These are phyloP conservation scores for Platycnemis pennipes DNA, from an alignment of 2,888 invertebrate species.

Conservation along the genomic window DNA sequence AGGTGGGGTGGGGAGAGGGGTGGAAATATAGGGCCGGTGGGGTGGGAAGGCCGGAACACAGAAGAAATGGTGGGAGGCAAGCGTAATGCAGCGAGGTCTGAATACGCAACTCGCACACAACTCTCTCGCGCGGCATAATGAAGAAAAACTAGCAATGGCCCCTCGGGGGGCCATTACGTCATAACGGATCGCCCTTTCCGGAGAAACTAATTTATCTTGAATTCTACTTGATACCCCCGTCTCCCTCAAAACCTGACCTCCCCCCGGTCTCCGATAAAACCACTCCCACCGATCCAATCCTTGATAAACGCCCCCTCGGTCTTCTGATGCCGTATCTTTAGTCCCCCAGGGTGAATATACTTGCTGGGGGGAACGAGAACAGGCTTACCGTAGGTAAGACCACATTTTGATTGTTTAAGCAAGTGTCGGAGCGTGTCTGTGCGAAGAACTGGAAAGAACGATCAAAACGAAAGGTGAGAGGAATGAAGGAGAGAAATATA, in stretches of 20 bases:
- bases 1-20: not conserved
- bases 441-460: too few species aligned
- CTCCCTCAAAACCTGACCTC: not conserved
- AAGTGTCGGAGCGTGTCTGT: not conserved
- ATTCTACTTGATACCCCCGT: not conserved
- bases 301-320: not conserved
- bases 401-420: not conserved
- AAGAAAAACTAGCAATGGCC: slow-evolving; percentile 25
- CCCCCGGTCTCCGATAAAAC: not conserved
- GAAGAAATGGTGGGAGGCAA: not conserved
- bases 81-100: not conserved
- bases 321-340: not conserved
- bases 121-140: not conserved
- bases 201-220: slow-evolving; percentile 46
- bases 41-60: not conserved
- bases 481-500: not conserved
- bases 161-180: slow-evolving; percentile 42
- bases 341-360: not conserved
- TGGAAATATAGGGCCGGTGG: not conserved
- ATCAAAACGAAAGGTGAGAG: not conserved
- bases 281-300: not conserved
- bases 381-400: not conserved
- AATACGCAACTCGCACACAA: not conserved
- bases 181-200: slow-evolving; percentile 21
- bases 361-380: not conserved